Base-by-base conservation (phyloP, 2,113 vertebrate species). In the Dascyllus trimaculatus region DNA sequence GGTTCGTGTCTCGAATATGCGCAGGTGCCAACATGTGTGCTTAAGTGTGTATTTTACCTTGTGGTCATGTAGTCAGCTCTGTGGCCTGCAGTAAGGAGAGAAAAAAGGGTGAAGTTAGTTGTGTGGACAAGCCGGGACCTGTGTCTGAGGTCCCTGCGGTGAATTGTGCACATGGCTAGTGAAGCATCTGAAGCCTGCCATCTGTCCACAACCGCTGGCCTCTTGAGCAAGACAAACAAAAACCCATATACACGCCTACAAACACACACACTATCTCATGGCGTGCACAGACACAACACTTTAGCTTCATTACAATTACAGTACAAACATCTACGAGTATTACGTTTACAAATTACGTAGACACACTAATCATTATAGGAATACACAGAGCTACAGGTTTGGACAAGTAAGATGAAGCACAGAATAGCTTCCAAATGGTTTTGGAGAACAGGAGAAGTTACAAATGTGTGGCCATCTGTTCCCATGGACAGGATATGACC, bases 51-150 rank as follows among this genome's bases (percentile, higher is more conserved):
- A 35, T 78, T 93, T 93, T 97, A 99, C 98, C 98, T 99, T 88
- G 97, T 99, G 80, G 97, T 99, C 96, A 99, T 97, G 91, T 98
- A 98, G 87, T 99, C 97, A 81, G 96, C 96, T 93, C 96, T 96
- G 89, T 99, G 96, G 94, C 98, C 98, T 99, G 91, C n/a, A 90
- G 81, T 35, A 29, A 35, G 52, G 58, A 88, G 38, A 83, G 71
- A 78, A 67, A 73, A 83, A 61, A 84, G 53, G 45, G 48, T 51
- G 75, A 77, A 53, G 80, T 74, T 75, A 56, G 60, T 71, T 7
- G 75, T 68, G 76, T 69, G 46, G 86, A 81, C 78, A 75, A 48
- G 88, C 53, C 71, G 66, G 54, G 69, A 88, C 86, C 58, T 64
- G 82, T 69, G 79, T 49, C 78, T 14, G 66, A 64, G 81, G 82